Percentiles rank a stretch among this genome's conserved stretches.
Conservation (phyloP, 2,888 invertebrate genomes). For the Acleris sparsana region DNA sequence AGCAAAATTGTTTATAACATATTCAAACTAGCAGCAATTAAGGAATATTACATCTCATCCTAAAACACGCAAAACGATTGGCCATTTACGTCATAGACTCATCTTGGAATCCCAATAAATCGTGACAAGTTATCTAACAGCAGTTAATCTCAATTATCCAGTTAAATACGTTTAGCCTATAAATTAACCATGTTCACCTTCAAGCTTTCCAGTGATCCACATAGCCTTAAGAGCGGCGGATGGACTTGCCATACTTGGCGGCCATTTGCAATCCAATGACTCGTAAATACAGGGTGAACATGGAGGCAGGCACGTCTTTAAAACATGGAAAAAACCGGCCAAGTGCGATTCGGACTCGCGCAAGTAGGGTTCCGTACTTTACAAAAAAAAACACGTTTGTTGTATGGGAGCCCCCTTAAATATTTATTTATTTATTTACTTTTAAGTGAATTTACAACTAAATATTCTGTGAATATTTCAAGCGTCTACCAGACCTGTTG, state of each 20-base stretch:
- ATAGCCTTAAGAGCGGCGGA: slow-evolving; percentile 48
- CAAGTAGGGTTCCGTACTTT: too few relatives aligned
- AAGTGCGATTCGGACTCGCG: too few relatives aligned
- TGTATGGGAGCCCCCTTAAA: too few relatives aligned
- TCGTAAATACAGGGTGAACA: slow-evolving; percentile 11
- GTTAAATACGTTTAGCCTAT: slow-evolving; percentile 33
- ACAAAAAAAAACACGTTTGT: too few relatives aligned
- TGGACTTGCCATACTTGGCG: slow-evolving; percentile 42
- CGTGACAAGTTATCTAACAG: slow-evolving; percentile 32
- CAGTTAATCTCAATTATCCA: slow-evolving; percentile 30
- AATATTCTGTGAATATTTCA: too few relatives aligned
- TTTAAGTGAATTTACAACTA: too few relatives aligned
- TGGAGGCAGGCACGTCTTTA: not conserved
- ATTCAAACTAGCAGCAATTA: too few relatives aligned
- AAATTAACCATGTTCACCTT: slow-evolving; percentile 48
- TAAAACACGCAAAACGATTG: not conserved
- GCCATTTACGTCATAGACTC: not conserved
- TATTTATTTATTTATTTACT: too few relatives aligned
- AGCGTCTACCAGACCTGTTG: too few relatives aligned
- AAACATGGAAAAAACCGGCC: not conserved
- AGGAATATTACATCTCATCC: too few relatives aligned
- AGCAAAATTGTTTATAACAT: not conserved
- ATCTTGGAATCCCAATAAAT: slow-evolving; percentile 11
- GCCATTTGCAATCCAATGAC: slow-evolving; percentile 49
- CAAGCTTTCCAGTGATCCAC: slow-evolving; percentile 51